A percentile compares a stretch with the other conserved stretches of the same genome.
phyloP scores from a whole-genome alignment of 2,113 vertebrate species.

The Agapornis roseicollis region DNA sequence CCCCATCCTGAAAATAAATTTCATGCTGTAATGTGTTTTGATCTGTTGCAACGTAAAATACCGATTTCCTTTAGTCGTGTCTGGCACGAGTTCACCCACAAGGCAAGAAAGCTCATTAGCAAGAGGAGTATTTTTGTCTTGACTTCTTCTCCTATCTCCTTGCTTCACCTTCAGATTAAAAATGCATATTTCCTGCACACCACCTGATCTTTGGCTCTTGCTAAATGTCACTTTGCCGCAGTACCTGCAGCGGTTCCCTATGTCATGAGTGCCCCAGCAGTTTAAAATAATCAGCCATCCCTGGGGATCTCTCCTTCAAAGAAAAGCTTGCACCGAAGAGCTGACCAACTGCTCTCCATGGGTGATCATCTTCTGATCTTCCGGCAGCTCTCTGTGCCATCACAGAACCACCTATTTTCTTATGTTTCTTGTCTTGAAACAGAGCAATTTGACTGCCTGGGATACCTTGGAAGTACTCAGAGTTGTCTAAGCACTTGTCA shows the following conservation, averaged over 20 bases:
- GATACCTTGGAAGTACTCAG: neutral
- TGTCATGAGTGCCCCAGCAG: neutral
- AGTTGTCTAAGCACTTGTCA: conserved; percentile 19
- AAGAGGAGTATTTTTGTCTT: neutral
- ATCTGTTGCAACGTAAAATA: neutral
- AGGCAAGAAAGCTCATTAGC: neutral
- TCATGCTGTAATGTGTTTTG: neutral
- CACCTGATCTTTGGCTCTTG: neutral
- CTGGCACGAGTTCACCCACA: neutral
- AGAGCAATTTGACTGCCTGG: neutral
- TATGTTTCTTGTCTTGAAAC: neutral
- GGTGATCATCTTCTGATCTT: conserved; percentile 20
- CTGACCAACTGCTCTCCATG: neutral
- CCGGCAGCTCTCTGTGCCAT: neutral
- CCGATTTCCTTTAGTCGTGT: neutral
- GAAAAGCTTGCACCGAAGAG: neutral
- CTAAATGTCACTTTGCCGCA: neutral
- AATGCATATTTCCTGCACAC: neutral
- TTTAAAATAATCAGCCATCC: neutral
- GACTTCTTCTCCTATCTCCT: neutral
- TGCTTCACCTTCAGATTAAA: conserved; percentile 19
- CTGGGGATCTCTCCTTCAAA: neutral
- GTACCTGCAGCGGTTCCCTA: neutral
- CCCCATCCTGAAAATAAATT: conserved; percentile 25
- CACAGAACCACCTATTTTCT: conserved; percentile 3